Percentiles rank a stretch among this genome's conserved stretches.
Evolutionary conservation across 2,113 vertebrate genomes (phyloP).

Genomic region (Silurus asotus): DNA sequence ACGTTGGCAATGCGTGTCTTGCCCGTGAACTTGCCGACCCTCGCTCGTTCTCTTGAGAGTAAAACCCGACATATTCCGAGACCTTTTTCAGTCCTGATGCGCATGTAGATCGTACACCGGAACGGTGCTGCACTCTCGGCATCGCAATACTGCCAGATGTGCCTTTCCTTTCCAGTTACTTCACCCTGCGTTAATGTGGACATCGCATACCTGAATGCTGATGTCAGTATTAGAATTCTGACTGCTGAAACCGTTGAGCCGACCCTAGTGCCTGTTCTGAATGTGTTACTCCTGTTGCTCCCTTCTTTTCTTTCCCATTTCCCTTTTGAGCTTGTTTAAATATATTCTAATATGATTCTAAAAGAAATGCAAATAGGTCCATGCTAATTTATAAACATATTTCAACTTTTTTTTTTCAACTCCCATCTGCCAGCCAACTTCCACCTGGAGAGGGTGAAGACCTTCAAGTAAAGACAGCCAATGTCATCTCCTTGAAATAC

Average conservation of each 20-base stretch:
- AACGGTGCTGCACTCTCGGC: background rate
- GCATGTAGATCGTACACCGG: background rate
- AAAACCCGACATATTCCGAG: background rate
- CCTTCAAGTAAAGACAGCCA: background rate
- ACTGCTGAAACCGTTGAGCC: background rate
- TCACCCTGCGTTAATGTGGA: background rate
- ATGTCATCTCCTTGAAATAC: background rate
- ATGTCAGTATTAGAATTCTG: background rate
- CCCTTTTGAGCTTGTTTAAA: background rate
- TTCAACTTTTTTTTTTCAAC: background rate
- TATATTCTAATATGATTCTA: background rate
- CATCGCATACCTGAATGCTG: background rate
- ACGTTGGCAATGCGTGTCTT: no score
- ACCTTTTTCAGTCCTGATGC: background rate
- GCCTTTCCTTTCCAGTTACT: background rate
- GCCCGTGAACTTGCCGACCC: background rate
- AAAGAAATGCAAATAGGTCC: background rate
- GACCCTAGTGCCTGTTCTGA: background rate
- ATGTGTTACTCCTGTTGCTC: background rate
- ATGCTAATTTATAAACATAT: no score
- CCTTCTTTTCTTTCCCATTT: background rate
- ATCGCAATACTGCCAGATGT: slow-evolving; percentile 1
- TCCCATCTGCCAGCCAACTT: background rate
- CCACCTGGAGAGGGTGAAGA: background rate
- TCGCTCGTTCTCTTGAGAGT: background rate